Percentiles rank a stretch among this genome's conserved stretches.
Evolutionary conservation across 2,888 invertebrate genomes (phyloP).

Genomic region (Linnaemya vulpina): DNA sequence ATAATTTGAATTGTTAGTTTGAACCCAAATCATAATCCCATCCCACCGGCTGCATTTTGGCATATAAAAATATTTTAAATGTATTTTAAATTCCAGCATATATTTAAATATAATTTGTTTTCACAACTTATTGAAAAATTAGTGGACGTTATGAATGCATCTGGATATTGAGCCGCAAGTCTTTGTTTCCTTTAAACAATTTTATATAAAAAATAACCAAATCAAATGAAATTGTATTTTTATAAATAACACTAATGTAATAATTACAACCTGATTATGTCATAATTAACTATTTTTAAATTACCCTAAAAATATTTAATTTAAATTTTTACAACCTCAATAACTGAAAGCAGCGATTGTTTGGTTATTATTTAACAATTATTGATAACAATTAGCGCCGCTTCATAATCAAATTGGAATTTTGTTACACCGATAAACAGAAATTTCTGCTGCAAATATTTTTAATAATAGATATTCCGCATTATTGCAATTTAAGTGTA

Average conservation of each 20-base stretch:
- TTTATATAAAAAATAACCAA: too few species aligned
- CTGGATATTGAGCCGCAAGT: not conserved
- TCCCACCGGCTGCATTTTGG: conserved; percentile 30
- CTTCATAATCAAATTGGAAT: conserved; percentile 9
- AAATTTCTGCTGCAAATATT: not conserved
- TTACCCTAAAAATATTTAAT: not conserved
- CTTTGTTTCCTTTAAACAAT: too few species aligned
- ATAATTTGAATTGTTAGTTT: not conserved
- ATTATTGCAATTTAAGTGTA: conserved; percentile 9
- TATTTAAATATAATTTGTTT: too few species aligned
- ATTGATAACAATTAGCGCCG: conserved; percentile 9
- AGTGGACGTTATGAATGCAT: not conserved
- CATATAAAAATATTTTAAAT: not conserved
- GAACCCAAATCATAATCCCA: conserved; percentile 14
- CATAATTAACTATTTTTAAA: conserved; percentile 4
- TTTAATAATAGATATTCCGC: conserved; percentile 3
- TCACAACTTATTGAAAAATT: not conserved
- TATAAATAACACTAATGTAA: not conserved
- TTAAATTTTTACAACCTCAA: not conserved
- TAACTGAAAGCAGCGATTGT: not conserved
- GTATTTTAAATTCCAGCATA: not conserved
- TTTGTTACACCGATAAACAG: not conserved
- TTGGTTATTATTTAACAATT: conserved; percentile 29
- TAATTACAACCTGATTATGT: not conserved
- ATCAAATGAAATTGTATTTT: not conserved